phyloP scores from a whole-genome alignment of 2,888 invertebrate species.

The Chromoteleia sp. region DNA sequence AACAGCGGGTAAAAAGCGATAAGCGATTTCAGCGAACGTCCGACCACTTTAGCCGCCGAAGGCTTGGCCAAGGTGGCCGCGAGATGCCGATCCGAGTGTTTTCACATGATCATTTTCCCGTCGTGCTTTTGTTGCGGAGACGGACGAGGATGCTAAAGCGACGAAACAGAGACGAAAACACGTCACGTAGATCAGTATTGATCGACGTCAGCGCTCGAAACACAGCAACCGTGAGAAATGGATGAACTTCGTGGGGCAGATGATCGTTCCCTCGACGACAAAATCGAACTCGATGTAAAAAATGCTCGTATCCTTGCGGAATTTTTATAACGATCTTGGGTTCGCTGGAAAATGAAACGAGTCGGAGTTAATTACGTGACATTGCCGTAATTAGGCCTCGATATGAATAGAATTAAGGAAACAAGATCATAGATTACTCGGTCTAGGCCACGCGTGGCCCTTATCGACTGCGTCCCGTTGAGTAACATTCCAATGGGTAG shows the following conservation, averaged over 20 bases:
- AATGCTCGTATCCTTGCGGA: too few relatives aligned
- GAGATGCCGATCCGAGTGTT: slow-evolving; percentile 31
- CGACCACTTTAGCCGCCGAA: slow-evolving; percentile 17
- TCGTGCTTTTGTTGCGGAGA: slow-evolving; percentile 3
- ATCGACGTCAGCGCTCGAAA: slow-evolving; percentile 56
- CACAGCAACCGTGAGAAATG: slow-evolving; percentile 58
- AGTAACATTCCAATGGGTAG: too few relatives aligned
- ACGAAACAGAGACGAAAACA: slow-evolving; percentile 25
- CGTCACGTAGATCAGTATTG: slow-evolving; percentile 64
- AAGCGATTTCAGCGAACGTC: slow-evolving; percentile 13
- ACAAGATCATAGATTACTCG: too few relatives aligned
- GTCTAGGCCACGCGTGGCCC: too few relatives aligned
- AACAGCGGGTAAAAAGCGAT: slow-evolving; percentile 1
- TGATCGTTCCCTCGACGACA: too few relatives aligned
- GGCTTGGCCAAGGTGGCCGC: slow-evolving; percentile 40
- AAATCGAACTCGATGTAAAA: too few relatives aligned
- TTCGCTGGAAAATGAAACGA: too few relatives aligned
- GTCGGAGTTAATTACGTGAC: too few relatives aligned
- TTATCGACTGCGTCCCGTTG: too few relatives aligned
- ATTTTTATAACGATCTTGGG: too few relatives aligned
- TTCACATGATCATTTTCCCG: slow-evolving; percentile 44
- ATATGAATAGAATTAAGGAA: too few relatives aligned
- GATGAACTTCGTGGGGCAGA: slow-evolving; percentile 31
- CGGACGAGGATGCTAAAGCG: slow-evolving; percentile 29
- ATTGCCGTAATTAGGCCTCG: too few relatives aligned